phyloP scores from a whole-genome alignment of 2,113 vertebrate genomes.

The Lepus europaeus region DNA sequence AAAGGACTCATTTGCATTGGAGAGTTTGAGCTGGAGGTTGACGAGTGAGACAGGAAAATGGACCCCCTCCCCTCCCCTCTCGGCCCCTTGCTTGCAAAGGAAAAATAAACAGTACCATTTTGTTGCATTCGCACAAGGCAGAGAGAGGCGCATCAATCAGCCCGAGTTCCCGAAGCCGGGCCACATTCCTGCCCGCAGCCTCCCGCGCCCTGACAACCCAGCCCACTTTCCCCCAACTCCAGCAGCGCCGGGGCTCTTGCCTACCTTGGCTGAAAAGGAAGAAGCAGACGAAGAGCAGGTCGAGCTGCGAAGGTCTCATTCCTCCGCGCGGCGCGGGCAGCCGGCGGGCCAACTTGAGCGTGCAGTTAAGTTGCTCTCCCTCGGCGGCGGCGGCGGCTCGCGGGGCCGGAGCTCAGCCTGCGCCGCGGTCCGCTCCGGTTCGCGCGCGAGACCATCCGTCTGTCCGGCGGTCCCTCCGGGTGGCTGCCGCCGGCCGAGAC shows the following conservation, averaged over 20 bases:
- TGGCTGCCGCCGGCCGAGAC: slow-evolving; percentile 40
- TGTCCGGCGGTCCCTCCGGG: slow-evolving; percentile 20
- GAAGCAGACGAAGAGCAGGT: slow-evolving; percentile 86
- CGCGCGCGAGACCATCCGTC: slow-evolving; percentile 63
- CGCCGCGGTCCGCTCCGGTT: slow-evolving; percentile 53
- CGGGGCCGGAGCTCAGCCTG: slow-evolving; percentile 37
- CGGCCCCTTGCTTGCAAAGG: slow-evolving; percentile 54
- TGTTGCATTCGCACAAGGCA: slow-evolving; percentile 69
- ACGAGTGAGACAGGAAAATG: slow-evolving; percentile 67
- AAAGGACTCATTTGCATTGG: slow-evolving; percentile 81
- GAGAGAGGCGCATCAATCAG: slow-evolving; percentile 57
- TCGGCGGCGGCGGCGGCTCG: background rate
- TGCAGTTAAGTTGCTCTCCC: slow-evolving; percentile 66
- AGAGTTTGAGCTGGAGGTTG: slow-evolving; percentile 70
- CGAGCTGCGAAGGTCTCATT: slow-evolving; percentile 87
- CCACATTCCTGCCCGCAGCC: background rate
- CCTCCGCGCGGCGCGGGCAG: slow-evolving; percentile 79
- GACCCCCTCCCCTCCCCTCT: background rate
- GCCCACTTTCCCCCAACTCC: slow-evolving; percentile 79
- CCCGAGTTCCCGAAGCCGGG: slow-evolving; percentile 47
- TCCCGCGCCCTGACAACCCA: background rate
- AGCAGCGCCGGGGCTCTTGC: slow-evolving; percentile 51
- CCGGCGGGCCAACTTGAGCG: slow-evolving; percentile 72
- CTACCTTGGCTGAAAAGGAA: slow-evolving; percentile 89
- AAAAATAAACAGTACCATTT: slow-evolving; percentile 70